Percentiles rank a stretch among this genome's conserved stretches.
Evolutionary conservation across 2,797 vertebrate genomes (phyloP).

Genomic region (Esox lucius): DNA sequence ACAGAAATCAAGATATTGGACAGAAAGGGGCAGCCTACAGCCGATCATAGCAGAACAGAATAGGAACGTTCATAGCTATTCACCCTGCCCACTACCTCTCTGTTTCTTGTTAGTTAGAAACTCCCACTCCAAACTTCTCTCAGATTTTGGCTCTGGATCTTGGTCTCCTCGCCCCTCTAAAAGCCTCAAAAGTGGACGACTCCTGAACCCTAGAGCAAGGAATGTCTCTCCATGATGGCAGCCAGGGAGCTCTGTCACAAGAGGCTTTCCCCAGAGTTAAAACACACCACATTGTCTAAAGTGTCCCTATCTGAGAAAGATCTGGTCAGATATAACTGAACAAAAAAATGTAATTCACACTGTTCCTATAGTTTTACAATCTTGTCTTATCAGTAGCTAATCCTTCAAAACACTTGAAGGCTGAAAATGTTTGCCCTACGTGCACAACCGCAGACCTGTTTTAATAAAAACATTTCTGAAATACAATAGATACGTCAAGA

Average conservation of each 20-base stretch:
- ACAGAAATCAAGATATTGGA: neutral
- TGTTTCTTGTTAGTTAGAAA: conserved; percentile 22
- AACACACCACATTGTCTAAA: conserved; percentile 49
- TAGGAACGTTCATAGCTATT: conserved; percentile 4
- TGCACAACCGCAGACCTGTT: no score
- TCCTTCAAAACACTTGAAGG: no score
- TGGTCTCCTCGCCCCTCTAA: conserved; percentile 6
- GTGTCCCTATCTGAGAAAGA: conserved; percentile 55
- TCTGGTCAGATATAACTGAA: conserved; percentile 27
- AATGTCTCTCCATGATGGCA: conserved; percentile 24
- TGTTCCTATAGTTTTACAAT: no score
- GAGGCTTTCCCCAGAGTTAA: conserved; percentile 54
- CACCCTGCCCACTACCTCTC: neutral
- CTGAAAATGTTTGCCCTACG: no score
- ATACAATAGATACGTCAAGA: no score
- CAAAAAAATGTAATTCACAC: no score
- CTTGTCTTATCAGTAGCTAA: no score
- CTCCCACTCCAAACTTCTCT: neutral
- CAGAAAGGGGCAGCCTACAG: conserved; percentile 17
- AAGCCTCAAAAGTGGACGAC: conserved; percentile 26
- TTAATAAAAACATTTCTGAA: no score
- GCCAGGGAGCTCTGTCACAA: conserved; percentile 44
- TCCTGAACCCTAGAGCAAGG: conserved; percentile 22
- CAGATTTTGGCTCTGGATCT: conserved; percentile 25
- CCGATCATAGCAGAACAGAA: conserved; percentile 1